Percentiles rank a stretch among this genome's conserved stretches.
phyloP scores from a whole-genome alignment of 2,797 vertebrate species.

The Borostomias antarcticus region DNA sequence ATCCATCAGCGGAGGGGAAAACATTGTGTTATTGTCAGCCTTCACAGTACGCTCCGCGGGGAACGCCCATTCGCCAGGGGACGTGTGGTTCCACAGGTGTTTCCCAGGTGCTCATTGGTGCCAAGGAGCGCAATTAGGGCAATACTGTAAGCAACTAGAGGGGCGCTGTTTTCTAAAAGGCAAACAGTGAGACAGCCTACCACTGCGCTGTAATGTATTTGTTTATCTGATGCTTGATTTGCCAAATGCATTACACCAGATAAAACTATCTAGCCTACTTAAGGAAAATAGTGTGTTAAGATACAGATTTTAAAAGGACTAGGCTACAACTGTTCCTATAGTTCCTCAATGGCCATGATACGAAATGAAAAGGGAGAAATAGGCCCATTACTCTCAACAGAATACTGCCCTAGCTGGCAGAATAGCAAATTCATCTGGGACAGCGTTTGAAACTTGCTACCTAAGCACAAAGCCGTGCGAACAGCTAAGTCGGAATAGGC shows the following conservation, averaged over 20 bases:
- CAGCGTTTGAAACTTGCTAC: conserved; percentile 49
- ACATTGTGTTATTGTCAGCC: conserved; percentile 35
- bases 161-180: conserved; percentile 39
- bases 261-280: too few species aligned
- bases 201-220: too few species aligned
- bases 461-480: conserved; percentile 58
- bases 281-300: too few species aligned
- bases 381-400: too few species aligned
- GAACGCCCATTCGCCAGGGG: conserved; percentile 64
- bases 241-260: too few species aligned
- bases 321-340: too few species aligned
- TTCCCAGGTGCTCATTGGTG: conserved; percentile 50
- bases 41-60: conserved; percentile 43
- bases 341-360: too few species aligned
- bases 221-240: too few species aligned
- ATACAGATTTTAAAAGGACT: too few species aligned
- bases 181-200: too few species aligned
- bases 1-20: conserved; percentile 13
- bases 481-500: conserved; percentile 63
- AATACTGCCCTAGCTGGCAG: neutral
- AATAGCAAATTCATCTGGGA: conserved; percentile 56
- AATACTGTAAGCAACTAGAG: conserved; percentile 53
- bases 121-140: conserved; percentile 52
- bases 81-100: conserved; percentile 53
- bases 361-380: too few species aligned